Percentiles rank a stretch among this genome's conserved stretches.
These are phyloP conservation scores for Tortrix viridana DNA, from an alignment of 2,888 invertebrate genomes.

Conservation along the genomic window DNA sequence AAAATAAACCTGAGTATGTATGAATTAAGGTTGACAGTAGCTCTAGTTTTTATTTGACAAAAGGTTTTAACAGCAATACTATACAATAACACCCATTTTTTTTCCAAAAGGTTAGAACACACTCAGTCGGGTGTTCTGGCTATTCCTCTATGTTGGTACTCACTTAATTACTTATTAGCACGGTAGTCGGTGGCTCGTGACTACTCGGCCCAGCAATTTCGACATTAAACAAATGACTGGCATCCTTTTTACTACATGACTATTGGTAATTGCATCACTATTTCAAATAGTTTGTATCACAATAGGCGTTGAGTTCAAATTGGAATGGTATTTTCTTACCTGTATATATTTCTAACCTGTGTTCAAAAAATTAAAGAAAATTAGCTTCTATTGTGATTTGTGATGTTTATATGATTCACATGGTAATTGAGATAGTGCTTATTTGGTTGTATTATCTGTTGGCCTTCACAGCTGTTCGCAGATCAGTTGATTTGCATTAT, in stretches of 20 bases:
- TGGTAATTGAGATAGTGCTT: background rate
- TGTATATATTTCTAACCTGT: background rate
- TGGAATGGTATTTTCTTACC: background rate
- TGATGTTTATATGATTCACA: background rate
- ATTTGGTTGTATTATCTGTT: background rate
- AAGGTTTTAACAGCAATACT: too few species aligned
- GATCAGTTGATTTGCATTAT: too few species aligned
- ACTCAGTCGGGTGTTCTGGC: too few species aligned
- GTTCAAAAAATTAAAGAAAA: background rate
- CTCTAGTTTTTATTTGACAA: too few species aligned
- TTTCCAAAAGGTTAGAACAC: too few species aligned
- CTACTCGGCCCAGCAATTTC: background rate
- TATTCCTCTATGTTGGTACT: too few species aligned
- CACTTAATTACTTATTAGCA: too few species aligned
- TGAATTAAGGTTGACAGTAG: too few species aligned
- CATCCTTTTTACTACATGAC: constrained; percentile 9
- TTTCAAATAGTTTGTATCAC: background rate
- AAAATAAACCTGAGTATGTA: too few species aligned
- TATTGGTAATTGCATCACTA: background rate
- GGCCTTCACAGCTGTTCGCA: background rate
- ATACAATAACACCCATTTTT: too few species aligned
- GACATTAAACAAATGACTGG: constrained; percentile 3
- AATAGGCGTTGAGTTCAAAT: background rate
- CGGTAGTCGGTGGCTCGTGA: too few species aligned
- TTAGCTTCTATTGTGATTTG: too few species aligned